Percentiles rank a stretch among this genome's conserved stretches.
phyloP scores from a whole-genome alignment of 2,113 vertebrate genomes.

The Cepphus grylle region DNA sequence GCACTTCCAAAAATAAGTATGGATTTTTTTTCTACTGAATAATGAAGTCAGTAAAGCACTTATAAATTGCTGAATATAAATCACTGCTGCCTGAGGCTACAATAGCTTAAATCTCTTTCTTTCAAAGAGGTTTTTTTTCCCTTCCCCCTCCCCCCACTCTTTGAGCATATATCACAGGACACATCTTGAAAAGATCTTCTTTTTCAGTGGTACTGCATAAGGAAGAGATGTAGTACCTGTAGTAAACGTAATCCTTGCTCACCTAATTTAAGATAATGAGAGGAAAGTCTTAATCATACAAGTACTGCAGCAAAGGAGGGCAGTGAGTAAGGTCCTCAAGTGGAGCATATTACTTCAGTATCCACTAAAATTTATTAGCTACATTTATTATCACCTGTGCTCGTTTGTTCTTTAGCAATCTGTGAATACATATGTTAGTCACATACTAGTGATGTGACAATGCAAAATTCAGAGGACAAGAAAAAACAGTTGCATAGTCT shows the following conservation, averaged over 20 bases:
- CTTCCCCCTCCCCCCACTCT: background rate
- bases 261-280: background rate
- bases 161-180: background rate
- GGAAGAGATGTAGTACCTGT: background rate
- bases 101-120: conserved; percentile 22
- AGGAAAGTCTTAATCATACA: background rate
- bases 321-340: background rate
- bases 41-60: conserved; percentile 54
- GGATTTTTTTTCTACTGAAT: conserved; percentile 42
- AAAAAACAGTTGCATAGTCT: background rate
- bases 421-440: background rate
- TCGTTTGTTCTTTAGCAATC: background rate
- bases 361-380: background rate
- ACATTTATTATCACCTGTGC: background rate
- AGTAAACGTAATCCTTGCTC: background rate
- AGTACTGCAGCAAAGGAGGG: background rate
- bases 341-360: background rate
- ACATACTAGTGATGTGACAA: background rate
- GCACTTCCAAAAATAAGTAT: conserved; percentile 35
- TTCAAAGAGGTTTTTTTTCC: background rate
- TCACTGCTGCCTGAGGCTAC: conserved; percentile 6
- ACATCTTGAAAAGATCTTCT: background rate
- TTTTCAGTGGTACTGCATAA: background rate
- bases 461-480: background rate
- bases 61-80: conserved; percentile 45